Percentiles rank a stretch among this genome's conserved stretches.
Evolutionary conservation across 1,140 invertebrate genomes (phyloP).

Genomic region (Anastatus disparis): DNA sequence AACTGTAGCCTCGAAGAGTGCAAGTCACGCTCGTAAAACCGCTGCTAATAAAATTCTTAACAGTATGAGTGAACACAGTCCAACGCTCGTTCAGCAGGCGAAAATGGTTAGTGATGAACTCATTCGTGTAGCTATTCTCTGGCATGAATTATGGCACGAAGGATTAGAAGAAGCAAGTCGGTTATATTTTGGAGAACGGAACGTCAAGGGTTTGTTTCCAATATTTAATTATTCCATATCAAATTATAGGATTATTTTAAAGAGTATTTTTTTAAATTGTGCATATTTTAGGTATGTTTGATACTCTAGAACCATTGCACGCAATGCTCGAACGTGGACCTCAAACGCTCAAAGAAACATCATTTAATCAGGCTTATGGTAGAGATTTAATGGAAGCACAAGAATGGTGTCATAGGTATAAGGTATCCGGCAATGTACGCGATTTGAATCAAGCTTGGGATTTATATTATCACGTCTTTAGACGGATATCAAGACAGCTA

Average conservation of each 20-base stretch:
- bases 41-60: constrained; percentile 96
- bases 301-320: constrained; percentile 94
- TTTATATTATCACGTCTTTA: constrained; percentile 97
- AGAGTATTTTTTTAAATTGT: neutral
- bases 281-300: constrained; percentile 83
- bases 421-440: constrained; percentile 84
- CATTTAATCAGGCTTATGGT: constrained; percentile 96
- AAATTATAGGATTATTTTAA: too few species aligned
- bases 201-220: constrained; percentile 88
- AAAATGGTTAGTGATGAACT: constrained; percentile 96
- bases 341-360: constrained; percentile 95
- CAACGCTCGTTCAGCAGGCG: constrained; percentile 91
- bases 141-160: constrained; percentile 99
- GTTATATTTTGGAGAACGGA: constrained; percentile 95
- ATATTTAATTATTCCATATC: too few species aligned
- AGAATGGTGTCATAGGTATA: constrained; percentile 92
- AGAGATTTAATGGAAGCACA: constrained; percentile 92
- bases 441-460: constrained; percentile 99
- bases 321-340: constrained; percentile 92
- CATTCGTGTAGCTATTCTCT: constrained; percentile 97
- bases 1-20: constrained; percentile 97
- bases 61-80: constrained; percentile 94
- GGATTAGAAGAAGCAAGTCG: constrained; percentile 96
- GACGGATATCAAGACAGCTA: constrained; percentile 93
- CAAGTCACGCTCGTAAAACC: constrained; percentile 81